Evolutionary conservation across 1,140 invertebrate genomes (phyloP).

Genomic region (Hestina assimilis): DNA sequence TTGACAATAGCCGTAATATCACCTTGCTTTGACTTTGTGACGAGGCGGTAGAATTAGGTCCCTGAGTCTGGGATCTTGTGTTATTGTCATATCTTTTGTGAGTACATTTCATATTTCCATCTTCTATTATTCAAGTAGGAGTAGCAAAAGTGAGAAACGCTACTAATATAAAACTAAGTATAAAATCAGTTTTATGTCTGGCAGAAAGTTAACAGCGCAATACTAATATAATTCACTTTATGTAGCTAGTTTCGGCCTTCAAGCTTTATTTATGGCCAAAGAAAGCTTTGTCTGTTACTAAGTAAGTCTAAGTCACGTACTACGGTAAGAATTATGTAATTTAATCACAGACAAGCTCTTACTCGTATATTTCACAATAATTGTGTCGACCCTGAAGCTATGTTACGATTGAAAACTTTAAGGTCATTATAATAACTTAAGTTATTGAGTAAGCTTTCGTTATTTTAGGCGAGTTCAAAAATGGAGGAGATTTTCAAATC

Average conservation of each 20-base stretch:
- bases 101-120: too few species aligned
- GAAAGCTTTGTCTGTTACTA: not conserved
- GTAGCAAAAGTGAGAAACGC: too few species aligned
- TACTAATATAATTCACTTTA: not conserved
- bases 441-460: too few species aligned
- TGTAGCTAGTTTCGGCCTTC: slow-evolving; percentile 2
- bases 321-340: not conserved
- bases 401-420: not conserved
- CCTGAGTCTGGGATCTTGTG: too few species aligned
- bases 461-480: too few species aligned
- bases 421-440: too few species aligned
- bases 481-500: too few species aligned
- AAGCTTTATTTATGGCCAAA: slow-evolving; percentile 4
- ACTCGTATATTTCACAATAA: not conserved
- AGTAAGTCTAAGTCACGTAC: slow-evolving; percentile 9
- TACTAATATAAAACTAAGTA: too few species aligned
- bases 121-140: not conserved
- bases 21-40: too few species aligned
- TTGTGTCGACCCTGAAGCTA: not conserved
- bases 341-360: not conserved
- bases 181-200: not conserved
- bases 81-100: too few species aligned
- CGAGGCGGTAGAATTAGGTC: too few species aligned
- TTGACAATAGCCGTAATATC: too few species aligned
- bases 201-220: not conserved